phyloP scores from a whole-genome alignment of 2,113 vertebrate species.

The Gymnobelideus leadbeateri region DNA sequence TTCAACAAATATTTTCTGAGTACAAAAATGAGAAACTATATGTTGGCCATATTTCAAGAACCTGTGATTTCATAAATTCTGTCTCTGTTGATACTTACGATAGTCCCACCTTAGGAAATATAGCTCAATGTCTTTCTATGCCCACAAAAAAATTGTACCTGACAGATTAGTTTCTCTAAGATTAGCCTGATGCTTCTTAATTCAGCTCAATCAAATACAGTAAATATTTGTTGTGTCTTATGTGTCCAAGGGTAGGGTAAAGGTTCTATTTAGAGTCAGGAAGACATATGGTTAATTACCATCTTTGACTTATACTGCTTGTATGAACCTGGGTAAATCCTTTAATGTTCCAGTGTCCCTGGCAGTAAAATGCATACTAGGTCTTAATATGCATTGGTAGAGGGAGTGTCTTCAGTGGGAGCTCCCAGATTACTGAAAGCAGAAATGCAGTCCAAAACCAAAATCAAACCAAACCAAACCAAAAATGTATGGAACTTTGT shows the following conservation, averaged over 20 bases:
- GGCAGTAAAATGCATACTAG: neutral
- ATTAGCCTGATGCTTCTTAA: neutral
- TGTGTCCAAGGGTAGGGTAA: neutral
- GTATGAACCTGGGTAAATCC: neutral
- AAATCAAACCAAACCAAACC: neutral
- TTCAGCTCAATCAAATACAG: neutral
- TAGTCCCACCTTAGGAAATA: neutral
- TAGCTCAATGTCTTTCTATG: neutral
- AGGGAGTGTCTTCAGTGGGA: neutral
- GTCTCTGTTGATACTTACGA: neutral
- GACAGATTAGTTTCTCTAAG: neutral
- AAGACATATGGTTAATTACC: neutral
- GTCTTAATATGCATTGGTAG: neutral
- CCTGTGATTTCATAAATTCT: neutral
- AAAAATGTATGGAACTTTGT: neutral
- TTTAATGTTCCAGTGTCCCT: neutral
- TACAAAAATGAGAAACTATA: neutral
- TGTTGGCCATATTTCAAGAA: neutral
- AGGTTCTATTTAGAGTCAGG: neutral
- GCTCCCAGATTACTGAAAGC: neutral
- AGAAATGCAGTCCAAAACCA: neutral
- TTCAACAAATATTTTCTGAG: neutral
- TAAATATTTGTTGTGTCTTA: neutral
- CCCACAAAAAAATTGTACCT: neutral
- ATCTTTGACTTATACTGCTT: neutral